Evolutionary conservation across 2,113 vertebrate genomes (phyloP), one percentile per base, ranked within the genome.

Genomic region (Kryptolebias marmoratus): DNA sequence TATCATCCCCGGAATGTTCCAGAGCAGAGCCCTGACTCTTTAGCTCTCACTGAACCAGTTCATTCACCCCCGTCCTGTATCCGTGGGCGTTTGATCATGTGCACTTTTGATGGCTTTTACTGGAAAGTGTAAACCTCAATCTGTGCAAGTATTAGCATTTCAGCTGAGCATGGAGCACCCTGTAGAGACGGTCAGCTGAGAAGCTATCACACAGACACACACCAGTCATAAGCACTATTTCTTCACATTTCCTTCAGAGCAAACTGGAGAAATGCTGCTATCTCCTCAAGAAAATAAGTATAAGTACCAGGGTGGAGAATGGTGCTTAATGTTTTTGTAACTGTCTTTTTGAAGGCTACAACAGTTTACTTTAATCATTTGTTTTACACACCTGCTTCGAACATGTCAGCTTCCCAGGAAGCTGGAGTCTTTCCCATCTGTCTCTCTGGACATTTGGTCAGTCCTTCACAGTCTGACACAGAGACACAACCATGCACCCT

Each of bases 171-270:
- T 72, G 5, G 39, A 5, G 5, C 39, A 1, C 39, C 39, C 39
- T 10, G 79, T 39, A 18, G 81, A 56, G 74, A 16, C 3, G 27
- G 79, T 79, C 79, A 87, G 79, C 62, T 69, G 62, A 82, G 71
- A 8, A 39, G 39, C 10, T 42, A 36, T 36, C 36, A 5, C 39
- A 42, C 39, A 67, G 27, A 56, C 27, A 66, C 48, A 56, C 13
- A 18, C 59, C 32, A 67, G 64, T 68, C 48, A 71, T 22, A 66
- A 59, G 31, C 39, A 16, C 62, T 72, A 8, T 50, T 49, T 39
- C 70, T 68, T 64, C 81, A 32, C 68, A 85, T 75, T 79, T 75
- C 22, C 27, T 54, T n/a, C 10, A 61, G 58, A 73, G 53, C 36
- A 68, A 83, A 81, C 71, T 60, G 36, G 68, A 73, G 73, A 64